Base-by-base conservation (phyloP, 92 coral and sea anemone species). In the Micromussa lordhowensis region DNA sequence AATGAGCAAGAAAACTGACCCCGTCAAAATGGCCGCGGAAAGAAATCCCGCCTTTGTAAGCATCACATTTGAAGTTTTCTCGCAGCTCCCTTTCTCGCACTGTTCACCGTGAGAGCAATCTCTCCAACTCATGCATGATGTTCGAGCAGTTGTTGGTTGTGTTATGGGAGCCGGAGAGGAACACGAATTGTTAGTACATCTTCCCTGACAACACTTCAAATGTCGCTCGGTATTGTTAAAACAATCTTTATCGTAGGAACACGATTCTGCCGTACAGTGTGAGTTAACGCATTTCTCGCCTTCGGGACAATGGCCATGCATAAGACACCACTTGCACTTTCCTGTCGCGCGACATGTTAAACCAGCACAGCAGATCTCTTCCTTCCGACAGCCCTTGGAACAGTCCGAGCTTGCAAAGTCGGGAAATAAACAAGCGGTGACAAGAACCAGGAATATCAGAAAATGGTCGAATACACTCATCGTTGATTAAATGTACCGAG, bases 21-120 rank as follows among this genome's bases (percentile, higher is more conserved):
- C 94, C 1, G 96, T 93, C 75, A 93, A 51, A 48, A 93, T 93
- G 61, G 96, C 94, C 22, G 96, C 96, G 34, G 96, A 93, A 19
- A 93, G 83, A 82, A 93, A 93, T 18, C 96, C 96, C 13, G 94
- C 96, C 80, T 88, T 91, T 44, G 92, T 87, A 17, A 72, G 72
- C 58, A 68, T n/a, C 16, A 26, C 40, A 31, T 71, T 28, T 22
- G 80, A 64, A 26, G 38, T 51, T 66, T 78, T 24, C 58, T 78
- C 54, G 59, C 94, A 92, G 38, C 81, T 64, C n/a, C 87, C 94
- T 12, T 35, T 58, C n/a, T 79, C 70, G 72, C 94, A 92, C 24
- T 85, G 71, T n/a, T 85, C 81, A 10, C 85, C 94, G 49, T 74
- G 48, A 16, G 75, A 74, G 79, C 85, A 87, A 18, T 83, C 84